These are phyloP conservation scores for Peribatodes rhomboidaria DNA, from an alignment of 2,888 invertebrate species.

Conservation along the genomic window DNA sequence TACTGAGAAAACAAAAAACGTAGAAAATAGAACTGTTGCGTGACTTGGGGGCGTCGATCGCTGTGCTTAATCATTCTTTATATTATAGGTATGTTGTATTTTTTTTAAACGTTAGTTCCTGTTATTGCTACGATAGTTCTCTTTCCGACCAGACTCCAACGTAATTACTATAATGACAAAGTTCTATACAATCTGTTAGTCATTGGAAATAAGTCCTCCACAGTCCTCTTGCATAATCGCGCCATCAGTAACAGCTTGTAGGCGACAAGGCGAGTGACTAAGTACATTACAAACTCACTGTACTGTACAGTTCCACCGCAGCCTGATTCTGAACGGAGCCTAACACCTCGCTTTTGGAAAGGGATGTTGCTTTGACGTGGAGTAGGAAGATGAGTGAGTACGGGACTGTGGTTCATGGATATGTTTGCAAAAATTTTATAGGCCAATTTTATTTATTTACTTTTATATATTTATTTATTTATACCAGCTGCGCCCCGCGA, in stretches of 20 bases:
- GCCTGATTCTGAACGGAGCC: conserved; percentile 68
- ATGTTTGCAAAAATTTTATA: conserved; percentile 18
- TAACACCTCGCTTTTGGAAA: conserved; percentile 58
- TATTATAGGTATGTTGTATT: too few relatives aligned
- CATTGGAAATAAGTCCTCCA: not conserved
- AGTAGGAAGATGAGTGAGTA: conserved; percentile 43
- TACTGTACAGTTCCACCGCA: conserved; percentile 62
- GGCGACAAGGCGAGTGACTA: conserved; percentile 52
- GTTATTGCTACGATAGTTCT: too few relatives aligned
- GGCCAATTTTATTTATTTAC: too few relatives aligned
- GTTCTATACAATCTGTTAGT: not conserved
- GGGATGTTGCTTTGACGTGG: conserved; percentile 51
- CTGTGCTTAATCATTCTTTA: too few relatives aligned
- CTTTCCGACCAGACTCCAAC: too few relatives aligned
- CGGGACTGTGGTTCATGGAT: conserved; percentile 25
- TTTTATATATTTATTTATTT: too few relatives aligned
- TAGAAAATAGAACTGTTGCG: too few relatives aligned
- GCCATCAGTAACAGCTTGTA: conserved; percentile 43
- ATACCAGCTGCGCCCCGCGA: too few relatives aligned
- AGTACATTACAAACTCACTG: conserved; percentile 65
- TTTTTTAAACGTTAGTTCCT: too few relatives aligned
- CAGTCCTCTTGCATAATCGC: not conserved
- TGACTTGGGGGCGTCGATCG: too few relatives aligned
- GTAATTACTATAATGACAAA: not conserved
- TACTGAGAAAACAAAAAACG: too few relatives aligned